Evolutionary conservation across 2,797 vertebrate genomes (phyloP).

Genomic region (Malacoraja senta): DNA sequence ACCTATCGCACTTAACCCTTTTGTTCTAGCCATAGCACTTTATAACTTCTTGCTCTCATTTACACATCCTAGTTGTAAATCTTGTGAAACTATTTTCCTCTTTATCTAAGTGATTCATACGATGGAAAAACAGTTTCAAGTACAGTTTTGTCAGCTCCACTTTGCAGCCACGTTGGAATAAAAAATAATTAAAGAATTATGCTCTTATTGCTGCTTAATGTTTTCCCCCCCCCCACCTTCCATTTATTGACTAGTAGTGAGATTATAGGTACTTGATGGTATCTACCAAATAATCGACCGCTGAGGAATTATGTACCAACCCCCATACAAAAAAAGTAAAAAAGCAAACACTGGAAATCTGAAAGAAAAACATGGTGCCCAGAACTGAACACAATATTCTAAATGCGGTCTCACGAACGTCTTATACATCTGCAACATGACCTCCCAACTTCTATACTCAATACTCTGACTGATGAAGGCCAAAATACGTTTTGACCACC

Average conservation of each 20-base stretch:
- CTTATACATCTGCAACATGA: too few relatives aligned
- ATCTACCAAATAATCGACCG: too few relatives aligned
- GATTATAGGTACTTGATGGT: background rate
- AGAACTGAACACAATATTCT: too few relatives aligned
- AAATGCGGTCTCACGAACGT: too few relatives aligned
- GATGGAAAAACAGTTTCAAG: background rate
- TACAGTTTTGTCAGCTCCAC: background rate
- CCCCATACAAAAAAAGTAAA: too few relatives aligned
- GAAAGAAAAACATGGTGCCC: too few relatives aligned
- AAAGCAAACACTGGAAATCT: too few relatives aligned
- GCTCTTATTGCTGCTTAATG: background rate
- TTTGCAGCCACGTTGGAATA: too few relatives aligned
- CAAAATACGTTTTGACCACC: too few relatives aligned
- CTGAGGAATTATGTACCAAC: too few relatives aligned
- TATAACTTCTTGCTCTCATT: background rate
- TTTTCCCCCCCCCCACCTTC: background rate
- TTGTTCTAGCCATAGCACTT: background rate
- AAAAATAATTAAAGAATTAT: background rate
- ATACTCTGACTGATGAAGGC: too few relatives aligned
- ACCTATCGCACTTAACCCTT: background rate
- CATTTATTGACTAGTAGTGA: background rate
- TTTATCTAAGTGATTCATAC: background rate
- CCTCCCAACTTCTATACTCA: too few relatives aligned
- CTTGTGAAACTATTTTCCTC: background rate
- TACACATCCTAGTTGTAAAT: background rate